These are phyloP conservation scores for Acrobasis consociella DNA, from an alignment of 2,888 invertebrate genomes.

Conservation along the genomic window DNA sequence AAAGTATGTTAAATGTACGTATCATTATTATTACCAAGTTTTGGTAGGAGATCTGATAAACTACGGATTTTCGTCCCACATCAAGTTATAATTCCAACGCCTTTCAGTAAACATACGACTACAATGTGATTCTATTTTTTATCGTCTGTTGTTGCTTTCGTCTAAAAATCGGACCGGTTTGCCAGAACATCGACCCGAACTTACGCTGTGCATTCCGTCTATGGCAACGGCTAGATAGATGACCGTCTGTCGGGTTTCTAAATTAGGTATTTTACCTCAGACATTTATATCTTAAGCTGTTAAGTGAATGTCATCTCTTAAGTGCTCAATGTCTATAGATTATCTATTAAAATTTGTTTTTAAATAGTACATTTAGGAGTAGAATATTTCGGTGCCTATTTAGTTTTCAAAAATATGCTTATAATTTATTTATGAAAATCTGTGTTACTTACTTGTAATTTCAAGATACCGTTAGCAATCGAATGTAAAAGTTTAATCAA, in stretches of 20 bases:
- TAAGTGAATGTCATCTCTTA: too few relatives aligned
- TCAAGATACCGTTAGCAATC: too few relatives aligned
- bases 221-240: not conserved
- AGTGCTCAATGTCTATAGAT: too few relatives aligned
- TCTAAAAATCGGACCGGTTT: slow-evolving; percentile 19
- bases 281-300: too few relatives aligned
- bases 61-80: not conserved
- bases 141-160: not conserved
- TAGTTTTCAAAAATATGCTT: too few relatives aligned
- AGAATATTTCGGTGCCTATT: too few relatives aligned
- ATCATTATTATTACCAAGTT: not conserved
- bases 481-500: too few relatives aligned
- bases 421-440: too few relatives aligned
- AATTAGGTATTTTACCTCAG: not conserved
- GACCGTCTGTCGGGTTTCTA: slow-evolving; percentile 3
- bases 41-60: not conserved
- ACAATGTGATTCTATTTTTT: slow-evolving; percentile 5
- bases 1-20: not conserved
- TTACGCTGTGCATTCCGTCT: slow-evolving; percentile 12
- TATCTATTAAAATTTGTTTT: too few relatives aligned
- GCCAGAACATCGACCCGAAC: slow-evolving; percentile 17
- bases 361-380: too few relatives aligned
- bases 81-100: not conserved
- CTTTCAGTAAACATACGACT: not conserved
- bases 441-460: too few relatives aligned